phyloP scores from a whole-genome alignment of 2,113 vertebrate genomes.

The Cebus imitator region DNA sequence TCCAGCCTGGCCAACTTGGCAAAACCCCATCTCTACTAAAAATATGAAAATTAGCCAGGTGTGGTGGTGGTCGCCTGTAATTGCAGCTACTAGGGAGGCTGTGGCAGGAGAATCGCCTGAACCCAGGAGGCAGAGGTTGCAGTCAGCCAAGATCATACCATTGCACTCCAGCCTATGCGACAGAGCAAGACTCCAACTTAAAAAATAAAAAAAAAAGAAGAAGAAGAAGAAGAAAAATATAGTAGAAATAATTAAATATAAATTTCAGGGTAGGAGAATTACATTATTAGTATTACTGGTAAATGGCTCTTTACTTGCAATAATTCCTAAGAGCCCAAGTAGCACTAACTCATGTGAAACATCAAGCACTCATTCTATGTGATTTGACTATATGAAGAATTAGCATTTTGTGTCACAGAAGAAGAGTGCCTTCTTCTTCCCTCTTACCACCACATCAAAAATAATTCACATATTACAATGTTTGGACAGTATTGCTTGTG shows the following conservation, averaged over 20 bases:
- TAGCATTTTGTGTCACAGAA: not conserved
- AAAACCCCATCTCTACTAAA: too few species aligned
- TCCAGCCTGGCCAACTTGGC: too few species aligned
- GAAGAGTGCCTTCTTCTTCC: not conserved
- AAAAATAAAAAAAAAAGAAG: too few species aligned
- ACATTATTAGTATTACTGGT: not conserved
- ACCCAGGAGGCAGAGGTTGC: too few species aligned
- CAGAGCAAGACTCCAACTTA: too few species aligned
- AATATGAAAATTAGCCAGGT: too few species aligned
- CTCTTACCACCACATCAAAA: not conserved
- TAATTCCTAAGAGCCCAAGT: not conserved
- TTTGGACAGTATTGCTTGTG: not conserved
- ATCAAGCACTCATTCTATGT: not conserved
- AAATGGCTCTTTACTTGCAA: not conserved
- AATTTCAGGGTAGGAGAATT: not conserved
- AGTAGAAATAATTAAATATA: not conserved
- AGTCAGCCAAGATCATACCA: too few species aligned
- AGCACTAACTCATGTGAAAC: not conserved
- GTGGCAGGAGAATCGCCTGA: too few species aligned
- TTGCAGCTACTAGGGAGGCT: too few species aligned
- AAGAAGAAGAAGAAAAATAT: not conserved
- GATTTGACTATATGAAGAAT: not conserved
- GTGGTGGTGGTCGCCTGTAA: too few species aligned
- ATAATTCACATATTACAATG: not conserved
- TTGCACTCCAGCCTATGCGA: too few species aligned